These are phyloP conservation scores for Axis porcinus DNA, from an alignment of 2,113 vertebrate species.

Conservation along the genomic window DNA sequence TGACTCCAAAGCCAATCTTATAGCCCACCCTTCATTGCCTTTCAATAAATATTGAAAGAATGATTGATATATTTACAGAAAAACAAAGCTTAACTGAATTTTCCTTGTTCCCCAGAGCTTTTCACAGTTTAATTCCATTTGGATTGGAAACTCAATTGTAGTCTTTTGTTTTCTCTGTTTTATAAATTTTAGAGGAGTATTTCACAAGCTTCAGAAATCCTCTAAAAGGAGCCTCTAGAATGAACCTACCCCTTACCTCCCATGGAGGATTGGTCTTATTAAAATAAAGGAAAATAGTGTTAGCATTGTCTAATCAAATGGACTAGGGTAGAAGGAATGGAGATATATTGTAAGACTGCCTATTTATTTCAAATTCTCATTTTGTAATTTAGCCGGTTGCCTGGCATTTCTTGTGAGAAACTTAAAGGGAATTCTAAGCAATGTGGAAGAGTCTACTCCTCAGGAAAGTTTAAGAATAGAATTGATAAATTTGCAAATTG, in stretches of 20 bases:
- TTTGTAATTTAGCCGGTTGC: conserved; percentile 13
- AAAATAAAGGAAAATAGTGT: conserved; percentile 5
- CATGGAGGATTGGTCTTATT: neutral
- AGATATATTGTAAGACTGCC: neutral
- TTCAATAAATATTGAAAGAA: conserved; percentile 53
- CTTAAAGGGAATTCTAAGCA: neutral
- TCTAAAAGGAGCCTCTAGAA: neutral
- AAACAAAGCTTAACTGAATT: conserved; percentile 50
- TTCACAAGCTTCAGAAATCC: conserved; percentile 14
- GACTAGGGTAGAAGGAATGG: neutral
- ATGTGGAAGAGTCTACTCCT: neutral
- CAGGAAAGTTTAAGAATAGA: conserved; percentile 11
- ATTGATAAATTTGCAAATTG: conserved; percentile 37
- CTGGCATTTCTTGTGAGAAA: conserved; percentile 15
- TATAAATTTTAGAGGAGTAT: neutral
- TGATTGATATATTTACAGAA: conserved; percentile 59
- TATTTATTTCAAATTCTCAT: conserved; percentile 14
- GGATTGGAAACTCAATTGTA: neutral
- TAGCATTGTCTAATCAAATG: neutral
- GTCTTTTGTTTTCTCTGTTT: neutral
- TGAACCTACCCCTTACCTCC: neutral
- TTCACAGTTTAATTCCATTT: conserved; percentile 54
- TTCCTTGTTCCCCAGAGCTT: neutral
- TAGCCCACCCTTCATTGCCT: conserved; percentile 6
- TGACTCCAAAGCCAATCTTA: neutral